phyloP scores from a whole-genome alignment of 2,113 vertebrate genomes.

The Paracanthobrama guichenoti region DNA sequence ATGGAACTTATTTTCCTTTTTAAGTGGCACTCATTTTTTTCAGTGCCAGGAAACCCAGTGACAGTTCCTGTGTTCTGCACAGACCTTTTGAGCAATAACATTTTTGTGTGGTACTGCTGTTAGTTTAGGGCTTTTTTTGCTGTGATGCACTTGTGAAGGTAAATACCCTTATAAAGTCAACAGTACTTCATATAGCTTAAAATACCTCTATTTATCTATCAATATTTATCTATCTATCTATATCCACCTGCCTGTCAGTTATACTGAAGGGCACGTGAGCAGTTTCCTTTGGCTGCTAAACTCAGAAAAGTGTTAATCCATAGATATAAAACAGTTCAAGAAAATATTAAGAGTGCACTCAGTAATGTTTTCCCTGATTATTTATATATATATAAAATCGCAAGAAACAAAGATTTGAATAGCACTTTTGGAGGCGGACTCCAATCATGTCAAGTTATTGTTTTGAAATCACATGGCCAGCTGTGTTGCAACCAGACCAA shows the following conservation, averaged over 20 bases:
- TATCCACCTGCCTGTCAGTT: constrained; percentile 63
- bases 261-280: constrained; percentile 65
- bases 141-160: constrained; percentile 36
- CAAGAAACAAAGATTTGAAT: constrained; percentile 51
- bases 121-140: constrained; percentile 45
- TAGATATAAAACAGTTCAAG: constrained; percentile 32
- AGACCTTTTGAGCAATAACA: constrained; percentile 61
- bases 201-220: constrained; percentile 70
- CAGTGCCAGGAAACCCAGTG: constrained; percentile 39
- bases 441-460: neutral
- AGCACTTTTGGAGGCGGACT: constrained; percentile 9
- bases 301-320: constrained; percentile 55
- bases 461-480: neutral
- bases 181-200: constrained; percentile 61
- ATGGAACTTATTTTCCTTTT: constrained; percentile 51
- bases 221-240: constrained; percentile 59
- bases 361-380: neutral
- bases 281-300: constrained; percentile 75
- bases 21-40: constrained; percentile 20
- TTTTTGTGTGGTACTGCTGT: constrained; percentile 40
- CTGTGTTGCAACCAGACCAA: neutral
- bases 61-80: constrained; percentile 41
- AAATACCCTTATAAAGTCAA: constrained; percentile 30
- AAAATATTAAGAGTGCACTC: constrained; percentile 29
- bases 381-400: neutral